Base-by-base conservation (phyloP, 2,888 invertebrate genomes). In the Drosophila demipolita region DNA sequence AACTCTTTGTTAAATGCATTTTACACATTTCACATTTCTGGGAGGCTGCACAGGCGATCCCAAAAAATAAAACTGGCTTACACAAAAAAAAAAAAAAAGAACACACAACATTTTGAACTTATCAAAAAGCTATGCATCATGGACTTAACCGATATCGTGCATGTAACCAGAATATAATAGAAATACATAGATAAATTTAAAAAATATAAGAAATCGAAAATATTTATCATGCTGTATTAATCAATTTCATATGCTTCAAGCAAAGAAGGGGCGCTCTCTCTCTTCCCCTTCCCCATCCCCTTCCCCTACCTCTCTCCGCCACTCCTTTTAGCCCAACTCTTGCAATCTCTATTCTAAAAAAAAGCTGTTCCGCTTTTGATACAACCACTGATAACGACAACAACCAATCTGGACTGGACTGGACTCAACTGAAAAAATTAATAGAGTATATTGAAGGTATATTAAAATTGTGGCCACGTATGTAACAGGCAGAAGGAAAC, bases 151-250 rank as follows among this genome's bases (percentile, higher is more conserved):
- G 67, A 78, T 74, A 70, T 86, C 74, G 83, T 69, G 66, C 66
- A 64, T 66, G 38, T 40, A 23, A 11, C 38, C 49, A 58, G 57
- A 75, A 60, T 71, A 29, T 73, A 77, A 68, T 53, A 70, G 48
- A 71, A 66, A 69, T 57, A 62, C 65, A 75, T 4, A 64, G 35
- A 36, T 32, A 45, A 72, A 66, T 66, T 74, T 70, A 42, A 70
- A 69, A 69, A 62, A 76, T 64, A 62, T 66, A 52, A 62, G 65
- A 54, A 60, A 67, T 64, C 57, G 63, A 83, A 83, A 74, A 78
- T 86, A 88, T 87, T 87, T 86, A 87, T 87, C 87, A 88, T 78
- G 82, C 75, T 72, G 84, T 75, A 88, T 87, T 87, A 88, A 87
- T 87, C 86, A 87, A 86, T 87, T 85, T 85, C 73, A 84, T 84